Conservation (phyloP, 2,888 invertebrate genomes). For the Crepidodera aurea region DNA sequence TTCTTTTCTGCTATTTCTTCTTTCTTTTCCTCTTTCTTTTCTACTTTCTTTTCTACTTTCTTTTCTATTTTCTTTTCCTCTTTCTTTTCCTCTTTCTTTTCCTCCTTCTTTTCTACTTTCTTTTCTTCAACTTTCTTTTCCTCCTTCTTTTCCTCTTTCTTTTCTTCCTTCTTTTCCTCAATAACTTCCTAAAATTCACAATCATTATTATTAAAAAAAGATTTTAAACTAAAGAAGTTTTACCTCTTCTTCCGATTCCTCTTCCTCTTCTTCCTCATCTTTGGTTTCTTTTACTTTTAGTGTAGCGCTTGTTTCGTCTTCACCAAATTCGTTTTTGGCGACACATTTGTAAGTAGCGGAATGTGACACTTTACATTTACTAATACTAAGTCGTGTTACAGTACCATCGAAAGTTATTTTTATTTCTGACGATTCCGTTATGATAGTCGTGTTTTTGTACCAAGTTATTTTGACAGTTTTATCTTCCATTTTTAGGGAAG, state of each 20-base stretch:
- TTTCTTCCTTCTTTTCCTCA: conserved; percentile 47
- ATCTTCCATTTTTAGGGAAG: conserved; percentile 77
- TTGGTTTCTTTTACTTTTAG: conserved; percentile 75
- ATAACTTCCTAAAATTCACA: conserved; percentile 38
- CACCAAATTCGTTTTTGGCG: conserved; percentile 90
- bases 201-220: not conserved
- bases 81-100: conserved; percentile 38
- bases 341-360: conserved; percentile 85
- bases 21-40: conserved; percentile 53
- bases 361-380: conserved; percentile 75
- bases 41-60: conserved; percentile 53
- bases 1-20: conserved; percentile 52
- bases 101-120: conserved; percentile 51
- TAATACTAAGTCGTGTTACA: conserved; percentile 80
- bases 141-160: conserved; percentile 55
- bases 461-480: conserved; percentile 84
- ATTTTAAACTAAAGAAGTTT: not conserved
- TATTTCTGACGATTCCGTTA: conserved; percentile 79
- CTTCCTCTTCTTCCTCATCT: conserved; percentile 49
- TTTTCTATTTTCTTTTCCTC: conserved; percentile 55
- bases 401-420: conserved; percentile 86
- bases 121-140: conserved; percentile 53
- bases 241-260: conserved; percentile 55
- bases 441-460: conserved; percentile 82
- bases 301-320: conserved; percentile 86